Percentiles rank a stretch among this genome's conserved stretches.
These are phyloP conservation scores for Ischnus inquisitorius DNA, from an alignment of 2,888 invertebrate genomes.

Conservation along the genomic window DNA sequence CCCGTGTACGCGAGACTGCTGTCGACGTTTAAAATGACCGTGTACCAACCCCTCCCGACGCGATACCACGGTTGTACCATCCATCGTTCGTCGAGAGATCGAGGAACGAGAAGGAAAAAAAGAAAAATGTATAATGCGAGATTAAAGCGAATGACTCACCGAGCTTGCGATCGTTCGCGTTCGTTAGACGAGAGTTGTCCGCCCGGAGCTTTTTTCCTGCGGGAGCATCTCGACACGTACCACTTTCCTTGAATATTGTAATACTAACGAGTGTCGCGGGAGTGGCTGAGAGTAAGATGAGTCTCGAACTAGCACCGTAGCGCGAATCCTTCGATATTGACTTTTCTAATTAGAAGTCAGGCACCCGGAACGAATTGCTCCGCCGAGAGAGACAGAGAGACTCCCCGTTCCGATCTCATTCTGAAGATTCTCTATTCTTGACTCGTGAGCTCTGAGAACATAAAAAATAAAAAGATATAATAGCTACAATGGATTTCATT, in stretches of 20 bases:
- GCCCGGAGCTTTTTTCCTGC: constrained; percentile 32
- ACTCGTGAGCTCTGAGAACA: constrained; percentile 45
- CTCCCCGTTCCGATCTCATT: constrained; percentile 11
- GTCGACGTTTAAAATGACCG: constrained; percentile 52
- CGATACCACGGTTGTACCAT: neutral
- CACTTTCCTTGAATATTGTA: constrained; percentile 74
- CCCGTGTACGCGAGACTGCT: constrained; percentile 25
- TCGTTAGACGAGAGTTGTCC: constrained; percentile 26
- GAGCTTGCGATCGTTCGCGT: constrained; percentile 25
- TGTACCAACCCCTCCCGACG: neutral
- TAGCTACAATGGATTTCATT: constrained; percentile 45
- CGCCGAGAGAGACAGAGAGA: constrained; percentile 65
- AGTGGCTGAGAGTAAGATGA: constrained; percentile 58
- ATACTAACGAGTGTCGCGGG: constrained; percentile 76
- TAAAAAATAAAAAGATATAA: constrained; percentile 17
- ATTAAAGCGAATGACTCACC: constrained; percentile 43
- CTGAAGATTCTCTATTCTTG: constrained; percentile 15
- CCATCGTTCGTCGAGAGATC: neutral
- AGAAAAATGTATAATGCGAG: constrained; percentile 18
- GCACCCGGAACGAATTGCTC: constrained; percentile 73
- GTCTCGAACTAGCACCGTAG: neutral
- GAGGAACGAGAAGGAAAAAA: neutral
- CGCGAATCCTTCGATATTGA: constrained; percentile 76
- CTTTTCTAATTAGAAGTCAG: constrained; percentile 78
- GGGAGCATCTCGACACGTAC: constrained; percentile 61